A percentile compares a stretch with the other conserved stretches of the same genome.
Conservation (phyloP, 2,888 invertebrate species). For the Halictus ligatus region DNA sequence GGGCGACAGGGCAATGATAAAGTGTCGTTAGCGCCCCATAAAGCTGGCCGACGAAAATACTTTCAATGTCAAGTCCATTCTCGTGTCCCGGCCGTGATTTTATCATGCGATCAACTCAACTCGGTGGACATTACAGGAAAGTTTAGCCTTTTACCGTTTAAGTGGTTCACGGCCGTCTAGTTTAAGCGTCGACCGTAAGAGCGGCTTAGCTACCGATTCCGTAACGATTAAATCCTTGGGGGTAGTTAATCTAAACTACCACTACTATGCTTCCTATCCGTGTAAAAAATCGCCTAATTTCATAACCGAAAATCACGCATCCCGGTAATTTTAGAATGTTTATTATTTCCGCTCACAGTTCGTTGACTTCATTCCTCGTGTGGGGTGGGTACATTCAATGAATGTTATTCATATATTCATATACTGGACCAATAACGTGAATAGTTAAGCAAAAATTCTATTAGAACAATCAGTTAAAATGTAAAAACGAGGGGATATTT, state of each 20-base stretch:
- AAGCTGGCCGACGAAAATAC: not conserved
- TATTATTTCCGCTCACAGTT: not conserved
- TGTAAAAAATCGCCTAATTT: not conserved
- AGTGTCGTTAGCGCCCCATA: constrained; percentile 9
- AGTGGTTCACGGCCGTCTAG: constrained; percentile 71
- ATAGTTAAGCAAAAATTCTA: not conserved
- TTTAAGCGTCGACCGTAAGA: constrained; percentile 78
- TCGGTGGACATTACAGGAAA: constrained; percentile 56
- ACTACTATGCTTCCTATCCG: not conserved
- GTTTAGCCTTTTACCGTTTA: constrained; percentile 67
- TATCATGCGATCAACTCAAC: constrained; percentile 30
- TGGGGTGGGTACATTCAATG: not conserved
- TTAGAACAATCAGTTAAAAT: not conserved
- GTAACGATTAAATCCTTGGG: constrained; percentile 21
- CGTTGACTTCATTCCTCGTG: not conserved
- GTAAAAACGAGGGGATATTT: not conserved
- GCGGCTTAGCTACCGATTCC: constrained; percentile 76
- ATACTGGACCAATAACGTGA: not conserved
- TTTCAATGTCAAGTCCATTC: not conserved
- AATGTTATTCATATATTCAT: not conserved
- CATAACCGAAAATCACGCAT: not conserved
- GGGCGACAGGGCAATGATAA: not conserved
- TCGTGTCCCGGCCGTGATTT: not conserved
- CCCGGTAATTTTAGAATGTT: not conserved
- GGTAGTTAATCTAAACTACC: not conserved